phyloP scores from a whole-genome alignment of 1,140 invertebrate species.

The Ceratoteleas bidentatus region DNA sequence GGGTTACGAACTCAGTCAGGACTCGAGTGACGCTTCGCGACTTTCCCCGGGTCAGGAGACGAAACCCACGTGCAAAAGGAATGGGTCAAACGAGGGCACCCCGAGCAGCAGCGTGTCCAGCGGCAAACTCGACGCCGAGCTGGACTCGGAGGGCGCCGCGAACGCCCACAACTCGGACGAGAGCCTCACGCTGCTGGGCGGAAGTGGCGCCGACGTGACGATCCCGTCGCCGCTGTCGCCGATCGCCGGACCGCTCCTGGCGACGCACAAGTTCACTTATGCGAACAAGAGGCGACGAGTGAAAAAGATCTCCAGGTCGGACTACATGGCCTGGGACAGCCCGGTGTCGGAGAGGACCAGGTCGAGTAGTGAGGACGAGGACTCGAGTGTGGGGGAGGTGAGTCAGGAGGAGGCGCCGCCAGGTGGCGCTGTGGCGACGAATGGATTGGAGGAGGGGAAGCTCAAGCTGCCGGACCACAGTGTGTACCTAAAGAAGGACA shows the following conservation, averaged over 20 bases:
- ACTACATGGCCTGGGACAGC: conserved; percentile 74
- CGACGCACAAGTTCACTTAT: conserved; percentile 79
- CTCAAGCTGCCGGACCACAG: conserved; percentile 65
- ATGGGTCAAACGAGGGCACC: conserved; percentile 76
- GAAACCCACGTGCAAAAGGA: conserved; percentile 67
- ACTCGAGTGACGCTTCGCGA: conserved; percentile 76
- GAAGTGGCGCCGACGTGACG: conserved; percentile 74
- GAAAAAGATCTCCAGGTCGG: conserved; percentile 68
- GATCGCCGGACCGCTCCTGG: conserved; percentile 75
- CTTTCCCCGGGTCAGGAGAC: conserved; percentile 73
- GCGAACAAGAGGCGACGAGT: conserved; percentile 75
- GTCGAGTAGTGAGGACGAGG: conserved; percentile 74
- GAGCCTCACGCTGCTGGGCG: conserved; percentile 72
- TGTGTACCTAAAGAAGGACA: conserved; percentile 73
- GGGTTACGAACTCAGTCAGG: conserved; percentile 75
- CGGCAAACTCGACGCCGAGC: conserved; percentile 73
- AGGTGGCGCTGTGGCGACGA: conserved; percentile 63
- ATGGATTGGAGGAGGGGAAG: conserved; percentile 72
- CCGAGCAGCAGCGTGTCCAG: conserved; percentile 74
- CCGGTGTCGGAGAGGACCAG: conserved; percentile 72
- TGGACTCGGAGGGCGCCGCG: conserved; percentile 71
- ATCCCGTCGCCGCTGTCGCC: conserved; percentile 78
- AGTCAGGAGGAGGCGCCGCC: conserved; percentile 74
- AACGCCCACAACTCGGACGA: conserved; percentile 78
- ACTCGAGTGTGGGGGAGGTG: conserved; percentile 73